Conservation (phyloP, 2,888 invertebrate species). For the Drosophila meridionalis region DNA sequence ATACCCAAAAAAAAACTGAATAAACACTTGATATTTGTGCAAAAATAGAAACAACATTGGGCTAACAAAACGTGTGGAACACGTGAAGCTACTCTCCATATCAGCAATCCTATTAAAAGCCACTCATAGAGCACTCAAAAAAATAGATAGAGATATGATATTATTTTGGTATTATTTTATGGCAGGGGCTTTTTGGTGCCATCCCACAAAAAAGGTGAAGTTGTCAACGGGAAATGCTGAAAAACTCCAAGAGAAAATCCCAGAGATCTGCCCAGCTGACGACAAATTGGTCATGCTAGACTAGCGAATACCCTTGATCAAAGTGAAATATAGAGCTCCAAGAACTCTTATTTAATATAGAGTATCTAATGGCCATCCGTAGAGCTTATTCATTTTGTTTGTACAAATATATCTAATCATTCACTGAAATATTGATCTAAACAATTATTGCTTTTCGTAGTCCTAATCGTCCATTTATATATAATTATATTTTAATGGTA, state of each 20-base stretch:
- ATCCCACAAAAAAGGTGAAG: not conserved
- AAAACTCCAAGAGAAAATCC: not conserved
- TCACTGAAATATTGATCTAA: not conserved
- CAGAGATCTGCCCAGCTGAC: not conserved
- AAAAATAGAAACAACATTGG: slow-evolving; percentile 24
- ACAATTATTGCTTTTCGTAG: not conserved
- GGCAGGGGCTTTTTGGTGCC: not conserved
- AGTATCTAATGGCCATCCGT: not conserved
- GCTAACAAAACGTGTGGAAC: slow-evolving; percentile 55
- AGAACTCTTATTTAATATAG: not conserved
- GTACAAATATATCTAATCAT: not conserved
- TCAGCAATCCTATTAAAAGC: not conserved
- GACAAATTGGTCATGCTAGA: not conserved
- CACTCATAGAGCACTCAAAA: slow-evolving; percentile 29
- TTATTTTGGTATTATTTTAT: not conserved
- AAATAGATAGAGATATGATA: slow-evolving; percentile 1
- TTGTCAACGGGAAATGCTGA: not conserved
- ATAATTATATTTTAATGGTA: slow-evolving; percentile 2
- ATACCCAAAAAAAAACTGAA: slow-evolving; percentile 40
- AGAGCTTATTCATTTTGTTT: not conserved
- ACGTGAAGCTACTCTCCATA: slow-evolving; percentile 45
- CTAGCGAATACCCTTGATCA: not conserved
- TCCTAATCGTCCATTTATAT: not conserved
- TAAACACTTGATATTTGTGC: slow-evolving; percentile 61
- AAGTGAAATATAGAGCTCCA: not conserved